Evolutionary conservation across 2,888 invertebrate genomes (phyloP), one percentile per base, ranked within the genome.

Genomic region (Epinotia brunnichana): DNA sequence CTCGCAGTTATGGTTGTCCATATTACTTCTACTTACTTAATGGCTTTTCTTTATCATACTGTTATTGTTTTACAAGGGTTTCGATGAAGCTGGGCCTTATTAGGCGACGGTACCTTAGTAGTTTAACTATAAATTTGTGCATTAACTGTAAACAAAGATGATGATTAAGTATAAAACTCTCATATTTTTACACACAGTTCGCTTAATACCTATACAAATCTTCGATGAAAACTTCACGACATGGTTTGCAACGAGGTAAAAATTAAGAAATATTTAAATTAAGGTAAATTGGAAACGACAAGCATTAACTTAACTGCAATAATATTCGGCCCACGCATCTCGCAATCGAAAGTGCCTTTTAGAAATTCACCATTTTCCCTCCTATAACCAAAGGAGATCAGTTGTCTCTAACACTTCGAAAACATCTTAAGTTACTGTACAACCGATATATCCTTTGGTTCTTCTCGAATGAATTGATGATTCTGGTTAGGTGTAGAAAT

Each of bases 341-440:
- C 24, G 35, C 56, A 73, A 73, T 57, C 73, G 73, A 73, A 73
- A 73, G 73, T 73, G 53, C 64, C 35, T 69, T 69, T 71, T 73
- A 69, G 73, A 73, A 73, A 73, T 68, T 72, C 62, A 39, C 57
- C 41, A 39, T 48, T 60, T 64, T 44, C 62, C 68, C 62, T 41
- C 54, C 41, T 29, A 57, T 57, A 61, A 59, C 62, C 44, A 72
- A 71, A 71, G 61, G 61, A 72, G 72, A 68, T 68, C 67, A 17
- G 24, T 57, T 59, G 19, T 11, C 41, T 10, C 21, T 15, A n/a
- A 11, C 41, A 39, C 10, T 56, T 54, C 15, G 21, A 24, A 66
- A 54, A 66, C 21, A 19, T 3, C 21, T n/a, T 66, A 66, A 66
- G 54, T 41, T 5, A 2, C 54, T 9, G 5, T 41, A 41, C 1